Base-by-base conservation (phyloP, 2,113 vertebrate species). In the Aegithalos caudatus region DNA sequence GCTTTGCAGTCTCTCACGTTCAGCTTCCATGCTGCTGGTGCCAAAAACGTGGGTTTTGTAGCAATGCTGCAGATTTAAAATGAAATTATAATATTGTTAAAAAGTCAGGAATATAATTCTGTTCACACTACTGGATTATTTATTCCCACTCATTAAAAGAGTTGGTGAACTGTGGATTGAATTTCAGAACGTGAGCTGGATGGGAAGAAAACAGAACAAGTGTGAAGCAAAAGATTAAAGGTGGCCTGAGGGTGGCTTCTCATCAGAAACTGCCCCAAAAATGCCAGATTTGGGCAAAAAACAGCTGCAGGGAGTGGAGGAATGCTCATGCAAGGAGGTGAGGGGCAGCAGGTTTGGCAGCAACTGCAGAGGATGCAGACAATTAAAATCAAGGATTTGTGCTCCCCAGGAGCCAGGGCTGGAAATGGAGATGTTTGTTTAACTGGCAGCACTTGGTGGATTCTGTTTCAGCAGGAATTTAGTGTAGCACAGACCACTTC, bases 31-130 rank as follows among this genome's bases (percentile, higher is more conserved):
- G 74, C 79, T 95, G 93, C 79, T 92, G 64, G 31, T 94, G 93
- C 88, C 84, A 92, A 97, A 95, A 96, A 85, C 81, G 82, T 65
- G 15, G 29, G 13, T 8, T 76, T 48, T 86, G n/a, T 42, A 86
- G 53, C 45, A 88, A 35, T 29, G 47, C 24, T 35, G 50, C 50
- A 90, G 70, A n/a, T 76, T 64, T 5, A 7, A 87, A 85, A 80
- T 67, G 6, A 81, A 66, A 81, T 50, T 7, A 51, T 27, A 42
- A 37, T 60, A 5, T 51, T 57, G 29, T 20, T 62, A 10, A 42
- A 53, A 73, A 50, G 20, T 40, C 25, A 48, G 57, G 57, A 64
- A 40, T 48, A 3, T 6, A 14, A 25, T 80, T 88, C 57, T 70
- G 57, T 29, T 79, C 51, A 23, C 23, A 10, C 25, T 65, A 18